phyloP scores from a whole-genome alignment of 2,113 vertebrate species.

The Cyprinus carpio region DNA sequence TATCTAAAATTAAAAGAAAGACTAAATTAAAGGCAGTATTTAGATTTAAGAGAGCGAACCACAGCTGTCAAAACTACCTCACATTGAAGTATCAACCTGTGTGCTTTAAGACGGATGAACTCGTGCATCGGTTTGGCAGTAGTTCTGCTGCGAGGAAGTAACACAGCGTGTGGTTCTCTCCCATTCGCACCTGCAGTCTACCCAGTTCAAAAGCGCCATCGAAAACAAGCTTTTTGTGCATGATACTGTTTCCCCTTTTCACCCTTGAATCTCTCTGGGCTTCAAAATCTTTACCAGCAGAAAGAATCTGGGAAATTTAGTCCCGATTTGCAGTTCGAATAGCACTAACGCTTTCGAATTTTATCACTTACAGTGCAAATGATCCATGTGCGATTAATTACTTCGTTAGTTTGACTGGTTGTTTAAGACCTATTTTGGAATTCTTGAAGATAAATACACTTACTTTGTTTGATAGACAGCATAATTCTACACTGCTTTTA shows the following conservation, averaged over 20 bases:
- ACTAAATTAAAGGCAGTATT: conserved; percentile 67
- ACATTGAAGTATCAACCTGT: background rate
- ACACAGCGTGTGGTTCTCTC: conserved; percentile 50
- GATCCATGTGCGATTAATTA: background rate
- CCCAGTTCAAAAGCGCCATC: conserved; percentile 71
- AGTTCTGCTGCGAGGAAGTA: conserved; percentile 9
- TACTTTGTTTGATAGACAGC: conserved; percentile 69
- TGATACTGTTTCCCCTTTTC: conserved; percentile 56
- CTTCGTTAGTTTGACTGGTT: background rate
- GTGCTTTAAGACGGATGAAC: conserved; percentile 43
- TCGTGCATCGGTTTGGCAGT: conserved; percentile 27
- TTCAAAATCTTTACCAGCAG: conserved; percentile 40
- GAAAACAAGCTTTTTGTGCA: conserved; percentile 77
- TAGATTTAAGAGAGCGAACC: conserved; percentile 70
- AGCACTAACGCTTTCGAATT: background rate
- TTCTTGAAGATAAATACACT: conserved; percentile 14
- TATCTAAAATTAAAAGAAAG: conserved; percentile 69
- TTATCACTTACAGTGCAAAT: background rate
- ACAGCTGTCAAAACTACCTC: conserved; percentile 52
- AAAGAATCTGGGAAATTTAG: background rate
- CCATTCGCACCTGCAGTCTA: conserved; percentile 50
- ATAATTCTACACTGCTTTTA: conserved; percentile 77
- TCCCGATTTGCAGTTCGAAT: background rate
- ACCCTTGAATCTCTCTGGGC: conserved; percentile 55
- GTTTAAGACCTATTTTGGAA: conserved; percentile 2